Evolutionary conservation across 2,888 invertebrate species (phyloP).

Genomic region (Sisyra nigra): DNA sequence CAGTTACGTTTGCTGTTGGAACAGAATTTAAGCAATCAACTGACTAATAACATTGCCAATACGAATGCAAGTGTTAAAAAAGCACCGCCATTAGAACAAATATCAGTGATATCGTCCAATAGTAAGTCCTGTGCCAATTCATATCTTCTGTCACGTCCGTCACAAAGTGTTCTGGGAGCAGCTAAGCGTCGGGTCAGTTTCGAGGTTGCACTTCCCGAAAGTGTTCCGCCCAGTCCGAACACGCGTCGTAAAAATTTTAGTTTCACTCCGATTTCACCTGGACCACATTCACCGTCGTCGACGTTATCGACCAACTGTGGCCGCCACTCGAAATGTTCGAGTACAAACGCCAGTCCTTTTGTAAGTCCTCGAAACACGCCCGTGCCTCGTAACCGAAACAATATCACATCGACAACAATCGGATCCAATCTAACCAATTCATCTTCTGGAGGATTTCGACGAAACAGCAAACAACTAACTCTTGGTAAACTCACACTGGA

Average conservation of each 20-base stretch:
- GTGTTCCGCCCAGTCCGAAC: constrained; percentile 58
- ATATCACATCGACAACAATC: constrained; percentile 25
- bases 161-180: constrained; percentile 18
- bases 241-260: constrained; percentile 65
- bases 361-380: constrained; percentile 69
- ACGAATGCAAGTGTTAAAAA: background rate
- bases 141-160: constrained; percentile 21
- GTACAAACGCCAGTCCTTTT: constrained; percentile 61
- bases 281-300: constrained; percentile 42
- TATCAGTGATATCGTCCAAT: too few species aligned
- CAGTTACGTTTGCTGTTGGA: constrained; percentile 56
- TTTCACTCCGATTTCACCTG: constrained; percentile 74
- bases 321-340: constrained; percentile 39
- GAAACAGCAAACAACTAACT: too few species aligned
- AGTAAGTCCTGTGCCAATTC: constrained; percentile 15
- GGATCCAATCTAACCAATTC: constrained; percentile 12
- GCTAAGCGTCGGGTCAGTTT: constrained; percentile 36
- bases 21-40: constrained; percentile 34
- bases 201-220: constrained; percentile 27
- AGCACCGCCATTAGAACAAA: too few species aligned
- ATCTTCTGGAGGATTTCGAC: too few species aligned
- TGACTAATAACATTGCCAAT: background rate
- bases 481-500: too few species aligned
- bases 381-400: constrained; percentile 34
- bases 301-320: constrained; percentile 28